Evolutionary conservation across 2,113 vertebrate species (phyloP).

Genomic region (Pituophis catenifer): DNA sequence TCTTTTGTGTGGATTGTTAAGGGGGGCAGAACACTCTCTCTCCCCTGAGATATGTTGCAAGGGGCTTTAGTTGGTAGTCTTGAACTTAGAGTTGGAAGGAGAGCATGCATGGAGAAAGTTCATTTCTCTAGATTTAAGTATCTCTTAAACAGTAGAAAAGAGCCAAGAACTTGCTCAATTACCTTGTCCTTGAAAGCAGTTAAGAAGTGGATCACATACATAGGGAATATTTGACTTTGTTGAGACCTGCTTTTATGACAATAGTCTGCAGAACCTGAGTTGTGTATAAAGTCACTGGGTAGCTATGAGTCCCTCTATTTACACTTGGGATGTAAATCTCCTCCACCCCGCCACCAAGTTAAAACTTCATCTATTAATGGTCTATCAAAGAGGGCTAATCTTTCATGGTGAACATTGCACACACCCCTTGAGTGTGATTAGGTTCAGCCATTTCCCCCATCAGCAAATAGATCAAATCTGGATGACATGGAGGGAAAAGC

Average conservation of each 20-base stretch:
- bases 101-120: neutral
- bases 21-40: neutral
- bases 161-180: neutral
- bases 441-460: neutral
- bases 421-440: neutral
- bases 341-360: neutral
- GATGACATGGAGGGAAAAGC: neutral
- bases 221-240: conserved; percentile 11
- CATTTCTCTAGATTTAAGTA: neutral
- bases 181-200: neutral
- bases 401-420: neutral
- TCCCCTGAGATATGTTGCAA: neutral
- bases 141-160: neutral
- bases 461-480: neutral
- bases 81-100: neutral
- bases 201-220: neutral
- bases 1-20: neutral
- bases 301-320: conserved; percentile 5
- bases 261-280: neutral
- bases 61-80: neutral
- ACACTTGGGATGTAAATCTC: neutral
- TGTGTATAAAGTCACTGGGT: neutral
- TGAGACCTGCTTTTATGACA: neutral
- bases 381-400: neutral
- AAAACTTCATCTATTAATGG: conserved; percentile 11